Conservation (phyloP, 2,888 invertebrate genomes). For the Cosmorhoe ocellata region DNA sequence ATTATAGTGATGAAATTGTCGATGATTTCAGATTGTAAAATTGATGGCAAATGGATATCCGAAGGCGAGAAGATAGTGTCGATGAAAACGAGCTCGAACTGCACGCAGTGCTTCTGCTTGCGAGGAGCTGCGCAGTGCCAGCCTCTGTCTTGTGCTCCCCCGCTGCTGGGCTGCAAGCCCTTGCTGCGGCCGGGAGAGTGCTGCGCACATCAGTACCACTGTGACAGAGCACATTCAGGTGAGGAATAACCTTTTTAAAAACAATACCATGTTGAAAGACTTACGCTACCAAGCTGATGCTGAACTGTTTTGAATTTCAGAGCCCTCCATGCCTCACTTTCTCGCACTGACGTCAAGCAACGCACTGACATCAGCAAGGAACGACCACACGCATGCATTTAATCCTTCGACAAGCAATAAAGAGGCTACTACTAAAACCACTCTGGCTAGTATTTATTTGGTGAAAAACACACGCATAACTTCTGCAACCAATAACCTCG, state of each 20-base stretch:
- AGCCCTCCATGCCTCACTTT: slow-evolving; percentile 26
- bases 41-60: slow-evolving; percentile 82
- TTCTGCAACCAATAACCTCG: slow-evolving; percentile 43
- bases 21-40: slow-evolving; percentile 83
- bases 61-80: slow-evolving; percentile 87
- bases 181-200: slow-evolving; percentile 89
- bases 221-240: slow-evolving; percentile 70
- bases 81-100: slow-evolving; percentile 80
- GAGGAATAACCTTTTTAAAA: neutral
- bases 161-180: slow-evolving; percentile 89
- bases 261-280: too few species aligned
- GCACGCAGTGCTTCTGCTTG: slow-evolving; percentile 92
- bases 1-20: too few species aligned
- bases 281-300: too few species aligned
- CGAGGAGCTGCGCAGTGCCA: slow-evolving; percentile 88
- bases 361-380: slow-evolving; percentile 44
- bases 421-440: slow-evolving; percentile 52
- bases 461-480: slow-evolving; percentile 45
- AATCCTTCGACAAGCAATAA: slow-evolving; percentile 46
- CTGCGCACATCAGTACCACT: slow-evolving; percentile 92
- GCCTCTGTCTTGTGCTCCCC: slow-evolving; percentile 88
- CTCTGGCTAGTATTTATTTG: slow-evolving; percentile 40
- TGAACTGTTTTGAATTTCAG: slow-evolving; percentile 36
- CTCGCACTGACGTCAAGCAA: slow-evolving; percentile 38
- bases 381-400: slow-evolving; percentile 54